Evolutionary conservation across 2,888 invertebrate species (phyloP).

Genomic region (Agonopterix arenella): DNA sequence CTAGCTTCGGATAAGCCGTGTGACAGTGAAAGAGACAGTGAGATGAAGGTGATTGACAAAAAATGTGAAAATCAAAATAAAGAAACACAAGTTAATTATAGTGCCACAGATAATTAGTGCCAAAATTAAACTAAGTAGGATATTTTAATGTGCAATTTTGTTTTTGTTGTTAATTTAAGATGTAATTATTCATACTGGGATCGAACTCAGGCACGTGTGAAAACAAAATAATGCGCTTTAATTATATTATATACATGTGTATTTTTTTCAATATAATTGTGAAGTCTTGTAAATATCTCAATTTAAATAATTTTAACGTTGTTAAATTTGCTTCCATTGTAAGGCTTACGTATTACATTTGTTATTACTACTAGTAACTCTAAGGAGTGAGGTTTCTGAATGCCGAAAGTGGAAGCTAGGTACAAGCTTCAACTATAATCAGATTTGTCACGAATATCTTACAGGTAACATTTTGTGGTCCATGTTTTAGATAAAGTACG

Average conservation of each 20-base stretch:
- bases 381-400: slow-evolving; percentile 34
- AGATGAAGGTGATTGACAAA: slow-evolving; percentile 38
- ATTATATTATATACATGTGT: slow-evolving; percentile 48
- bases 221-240: slow-evolving; percentile 73
- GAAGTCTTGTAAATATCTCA: slow-evolving; percentile 65
- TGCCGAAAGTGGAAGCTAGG: slow-evolving; percentile 17
- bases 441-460: slow-evolving; percentile 13
- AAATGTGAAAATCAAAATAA: slow-evolving; percentile 59
- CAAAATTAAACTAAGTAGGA: slow-evolving; percentile 76
- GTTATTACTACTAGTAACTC: slow-evolving; percentile 46
- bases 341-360: slow-evolving; percentile 59
- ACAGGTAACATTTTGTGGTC: slow-evolving; percentile 47
- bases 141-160: slow-evolving; percentile 74
- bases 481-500: slow-evolving; percentile 49
- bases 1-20: slow-evolving; percentile 42
- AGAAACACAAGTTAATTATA: slow-evolving; percentile 69
- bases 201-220: slow-evolving; percentile 57
- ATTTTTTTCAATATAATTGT: slow-evolving; percentile 52
- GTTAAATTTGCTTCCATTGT: slow-evolving; percentile 69
- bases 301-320: slow-evolving; percentile 55
- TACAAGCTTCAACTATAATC: slow-evolving; percentile 13
- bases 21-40: slow-evolving; percentile 69
- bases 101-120: slow-evolving; percentile 81
- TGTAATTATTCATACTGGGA: slow-evolving; percentile 62
- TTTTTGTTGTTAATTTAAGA: slow-evolving; percentile 65